Evolutionary conservation across 2,113 vertebrate species (phyloP), one percentile per base, ranked within the genome.

Genomic region (Carlito syrichta): DNA sequence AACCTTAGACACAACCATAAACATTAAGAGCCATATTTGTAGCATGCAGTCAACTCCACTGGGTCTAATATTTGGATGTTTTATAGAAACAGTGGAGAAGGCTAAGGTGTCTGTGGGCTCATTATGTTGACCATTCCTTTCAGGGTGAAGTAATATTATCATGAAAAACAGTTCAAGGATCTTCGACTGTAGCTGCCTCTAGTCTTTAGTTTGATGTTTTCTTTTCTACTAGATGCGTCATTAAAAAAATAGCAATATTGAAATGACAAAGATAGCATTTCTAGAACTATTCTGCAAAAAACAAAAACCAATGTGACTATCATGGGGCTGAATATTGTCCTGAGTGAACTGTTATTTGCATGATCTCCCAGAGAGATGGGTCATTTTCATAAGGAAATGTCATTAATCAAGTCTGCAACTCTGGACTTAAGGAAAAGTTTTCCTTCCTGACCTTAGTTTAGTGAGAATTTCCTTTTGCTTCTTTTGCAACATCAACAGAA

Each of bases 11-110:
- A 38, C 0, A 68, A n/a, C 1, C 6, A 32, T 6, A 58, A 58
- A 82, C 20, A 27, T 3, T 13, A 81, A 91, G n/a, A 76, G 6
- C 54, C 12, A 3, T 60, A 32, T 38, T 35, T 83, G 25, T 25
- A 27, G 54, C 52, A 27, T 0, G 0, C 1, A 19, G 32, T 81
- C 38, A n/a, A 3, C 9, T 19, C 71, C 10, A 14, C 19, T 7
- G 5, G 22, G 25, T 20, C 63, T 54, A 43, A 30, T 68, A 23
- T 11, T 38, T 50, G 30, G 78, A 19, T 25, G 25, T 73, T 56
- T 86, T 58, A 74, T 2, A 56, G 62, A 25, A 50, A 68, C 3
- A 19, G 1, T 16, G 43, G 58, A 85, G 83, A 68, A 48, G 32
- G 63, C 58, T 62, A 45, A 60, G 1, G 2, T 43, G 2, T 54